A percentile compares a stretch with the other conserved stretches of the same genome.
These are phyloP conservation scores for Radopholus similis DNA, from an alignment of 1,140 invertebrate genomes.

Conservation along the genomic window DNA sequence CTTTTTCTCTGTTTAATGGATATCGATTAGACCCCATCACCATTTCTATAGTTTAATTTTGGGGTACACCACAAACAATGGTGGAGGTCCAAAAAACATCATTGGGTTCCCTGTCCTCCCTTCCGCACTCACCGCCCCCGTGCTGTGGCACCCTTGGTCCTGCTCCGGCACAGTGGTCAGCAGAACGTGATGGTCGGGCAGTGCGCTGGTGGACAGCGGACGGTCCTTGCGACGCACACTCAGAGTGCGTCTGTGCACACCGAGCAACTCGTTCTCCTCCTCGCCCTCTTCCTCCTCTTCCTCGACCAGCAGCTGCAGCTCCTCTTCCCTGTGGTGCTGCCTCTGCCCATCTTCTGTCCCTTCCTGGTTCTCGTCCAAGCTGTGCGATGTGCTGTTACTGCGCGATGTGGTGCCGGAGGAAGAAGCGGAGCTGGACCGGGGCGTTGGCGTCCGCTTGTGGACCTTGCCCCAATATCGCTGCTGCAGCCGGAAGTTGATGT, in stretches of 20 bases:
- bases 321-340: background rate
- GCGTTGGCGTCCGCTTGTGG: slow-evolving; percentile 10
- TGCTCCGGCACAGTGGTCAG: background rate
- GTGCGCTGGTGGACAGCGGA: background rate
- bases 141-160: background rate
- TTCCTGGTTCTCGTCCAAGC: slow-evolving; percentile 8
- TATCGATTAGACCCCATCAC: too few relatives aligned
- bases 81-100: too few relatives aligned
- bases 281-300: background rate
- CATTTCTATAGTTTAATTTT: too few relatives aligned
- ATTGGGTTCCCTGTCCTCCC: background rate
- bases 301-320: background rate
- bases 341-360: slow-evolving; percentile 34
- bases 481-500: slow-evolving; percentile 32
- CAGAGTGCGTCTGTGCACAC: background rate
- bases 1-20: background rate
- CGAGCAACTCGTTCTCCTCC: background rate
- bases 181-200: background rate
- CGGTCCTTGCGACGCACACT: background rate
- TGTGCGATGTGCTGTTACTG: background rate
- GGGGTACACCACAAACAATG: background rate
- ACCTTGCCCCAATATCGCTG: slow-evolving; percentile 48
- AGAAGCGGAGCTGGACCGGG: background rate
- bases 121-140: background rate
- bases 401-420: background rate